Conservation (phyloP, 2,888 invertebrate species). For the Piscicola geometra region DNA sequence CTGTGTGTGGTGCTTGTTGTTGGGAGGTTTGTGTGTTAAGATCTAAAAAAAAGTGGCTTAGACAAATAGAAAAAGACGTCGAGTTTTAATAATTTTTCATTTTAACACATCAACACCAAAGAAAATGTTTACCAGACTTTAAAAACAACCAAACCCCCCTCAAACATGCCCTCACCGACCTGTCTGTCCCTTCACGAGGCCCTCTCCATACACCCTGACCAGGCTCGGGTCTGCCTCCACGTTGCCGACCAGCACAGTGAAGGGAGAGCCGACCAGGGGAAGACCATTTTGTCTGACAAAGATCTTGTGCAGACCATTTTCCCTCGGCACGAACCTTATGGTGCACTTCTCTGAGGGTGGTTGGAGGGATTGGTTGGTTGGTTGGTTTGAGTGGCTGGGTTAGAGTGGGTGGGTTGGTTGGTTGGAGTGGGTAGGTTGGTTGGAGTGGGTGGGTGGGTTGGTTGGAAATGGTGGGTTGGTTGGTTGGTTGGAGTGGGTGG, state of each 20-base stretch:
- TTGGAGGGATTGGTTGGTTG: not conserved
- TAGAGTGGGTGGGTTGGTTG: no score
- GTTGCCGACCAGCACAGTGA: constrained; percentile 72
- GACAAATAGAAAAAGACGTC: not conserved
- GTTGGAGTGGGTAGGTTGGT: no score
- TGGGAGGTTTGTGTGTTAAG: not conserved
- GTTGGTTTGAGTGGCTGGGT: no score
- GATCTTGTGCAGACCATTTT: constrained; percentile 85
- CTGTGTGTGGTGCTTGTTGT: constrained; percentile 54
- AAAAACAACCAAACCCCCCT: no score
- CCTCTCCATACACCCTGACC: constrained; percentile 53
- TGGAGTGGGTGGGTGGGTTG: no score
- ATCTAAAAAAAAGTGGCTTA: not conserved
- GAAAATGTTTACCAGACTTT: no score
- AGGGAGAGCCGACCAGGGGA: constrained; percentile 91
- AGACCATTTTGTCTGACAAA: constrained; percentile 85
- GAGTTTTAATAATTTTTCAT: not conserved
- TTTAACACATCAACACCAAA: not conserved
- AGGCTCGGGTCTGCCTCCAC: constrained; percentile 84
- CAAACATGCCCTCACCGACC: constrained; percentile 39
- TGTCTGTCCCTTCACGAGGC: constrained; percentile 46
- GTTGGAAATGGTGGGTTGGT: no score
- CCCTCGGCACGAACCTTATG: constrained; percentile 47
- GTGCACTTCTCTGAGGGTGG: constrained; percentile 32
- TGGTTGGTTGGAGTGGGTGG: no score